These are phyloP conservation scores for Hoplostethus atlanticus DNA, from an alignment of 2,797 vertebrate species.

Conservation along the genomic window DNA sequence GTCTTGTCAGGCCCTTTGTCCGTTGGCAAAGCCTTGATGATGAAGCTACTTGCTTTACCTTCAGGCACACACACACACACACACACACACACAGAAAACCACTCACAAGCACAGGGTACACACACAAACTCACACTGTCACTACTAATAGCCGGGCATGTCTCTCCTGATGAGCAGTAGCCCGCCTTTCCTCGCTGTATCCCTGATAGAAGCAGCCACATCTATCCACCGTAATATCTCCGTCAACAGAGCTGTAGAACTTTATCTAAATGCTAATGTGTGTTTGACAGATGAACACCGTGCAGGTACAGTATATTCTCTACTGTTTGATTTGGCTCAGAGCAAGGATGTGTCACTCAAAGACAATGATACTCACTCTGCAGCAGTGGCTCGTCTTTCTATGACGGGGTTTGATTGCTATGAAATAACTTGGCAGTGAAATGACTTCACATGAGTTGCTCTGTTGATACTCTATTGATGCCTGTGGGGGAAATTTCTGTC, in stretches of 20 bases:
- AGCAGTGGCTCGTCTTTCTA: slow-evolving; percentile 11
- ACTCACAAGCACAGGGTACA: slow-evolving; percentile 2
- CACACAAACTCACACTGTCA: slow-evolving; percentile 34
- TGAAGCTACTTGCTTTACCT: neutral
- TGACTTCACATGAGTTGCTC: slow-evolving; percentile 8
- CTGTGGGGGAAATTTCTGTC: neutral
- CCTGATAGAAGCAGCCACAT: slow-evolving; percentile 60
- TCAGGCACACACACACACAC: slow-evolving; percentile 4
- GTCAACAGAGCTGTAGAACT: slow-evolving; percentile 53
- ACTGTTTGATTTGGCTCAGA: slow-evolving; percentile 48
- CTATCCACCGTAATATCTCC: slow-evolving; percentile 60
- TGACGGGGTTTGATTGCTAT: neutral
- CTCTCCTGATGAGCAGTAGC: slow-evolving; percentile 44
- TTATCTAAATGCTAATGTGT: slow-evolving; percentile 77
- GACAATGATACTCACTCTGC: slow-evolving; percentile 15
- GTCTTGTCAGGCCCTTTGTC: neutral
- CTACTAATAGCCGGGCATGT: slow-evolving; percentile 44
- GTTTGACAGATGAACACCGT: slow-evolving; percentile 60
- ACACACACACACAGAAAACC: neutral
- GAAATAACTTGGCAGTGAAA: slow-evolving; percentile 23
- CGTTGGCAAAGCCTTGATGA: neutral
- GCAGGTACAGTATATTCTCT: slow-evolving; percentile 45
- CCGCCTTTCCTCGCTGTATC: slow-evolving; percentile 36
- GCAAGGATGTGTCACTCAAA: slow-evolving; percentile 38
- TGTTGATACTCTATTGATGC: slow-evolving; percentile 14